phyloP scores from a whole-genome alignment of 2,797 vertebrate species.

The Apodemus agrarius region DNA sequence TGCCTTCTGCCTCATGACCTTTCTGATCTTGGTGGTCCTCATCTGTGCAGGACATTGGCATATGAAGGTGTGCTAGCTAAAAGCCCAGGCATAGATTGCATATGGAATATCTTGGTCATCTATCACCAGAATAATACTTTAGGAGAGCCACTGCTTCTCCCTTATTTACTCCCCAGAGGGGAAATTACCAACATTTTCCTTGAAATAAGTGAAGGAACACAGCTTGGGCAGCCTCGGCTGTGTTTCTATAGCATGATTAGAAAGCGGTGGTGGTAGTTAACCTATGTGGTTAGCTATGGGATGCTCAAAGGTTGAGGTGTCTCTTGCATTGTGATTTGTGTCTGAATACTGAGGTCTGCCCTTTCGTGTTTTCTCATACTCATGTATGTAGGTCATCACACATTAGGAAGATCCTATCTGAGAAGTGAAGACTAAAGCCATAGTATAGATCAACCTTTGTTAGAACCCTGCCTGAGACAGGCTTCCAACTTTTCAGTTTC shows the following conservation, averaged over 20 bases:
- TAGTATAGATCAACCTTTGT: neutral
- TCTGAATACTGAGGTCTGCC: neutral
- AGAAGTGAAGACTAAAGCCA: neutral
- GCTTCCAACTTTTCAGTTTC: neutral
- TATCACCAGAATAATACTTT: neutral
- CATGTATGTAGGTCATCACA: neutral
- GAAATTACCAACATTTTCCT: constrained; percentile 61
- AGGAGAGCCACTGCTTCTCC: neutral
- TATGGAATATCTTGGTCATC: neutral
- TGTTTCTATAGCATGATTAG: neutral
- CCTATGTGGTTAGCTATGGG: neutral
- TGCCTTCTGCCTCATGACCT: neutral
- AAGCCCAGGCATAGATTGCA: neutral
- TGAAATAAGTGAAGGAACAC: constrained; percentile 43
- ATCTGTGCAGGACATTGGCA: neutral
- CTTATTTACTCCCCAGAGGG: neutral
- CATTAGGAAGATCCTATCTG: neutral
- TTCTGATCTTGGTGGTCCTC: constrained; percentile 17
- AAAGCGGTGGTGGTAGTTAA: neutral
- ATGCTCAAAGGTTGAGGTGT: neutral
- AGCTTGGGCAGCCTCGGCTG: neutral
- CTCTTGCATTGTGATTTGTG: neutral
- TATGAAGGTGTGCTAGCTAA: neutral
- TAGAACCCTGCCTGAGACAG: neutral
- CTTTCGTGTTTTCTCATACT: neutral